Evolutionary conservation across 2,888 invertebrate genomes (phyloP).

Genomic region (Pomacea canaliculata): DNA sequence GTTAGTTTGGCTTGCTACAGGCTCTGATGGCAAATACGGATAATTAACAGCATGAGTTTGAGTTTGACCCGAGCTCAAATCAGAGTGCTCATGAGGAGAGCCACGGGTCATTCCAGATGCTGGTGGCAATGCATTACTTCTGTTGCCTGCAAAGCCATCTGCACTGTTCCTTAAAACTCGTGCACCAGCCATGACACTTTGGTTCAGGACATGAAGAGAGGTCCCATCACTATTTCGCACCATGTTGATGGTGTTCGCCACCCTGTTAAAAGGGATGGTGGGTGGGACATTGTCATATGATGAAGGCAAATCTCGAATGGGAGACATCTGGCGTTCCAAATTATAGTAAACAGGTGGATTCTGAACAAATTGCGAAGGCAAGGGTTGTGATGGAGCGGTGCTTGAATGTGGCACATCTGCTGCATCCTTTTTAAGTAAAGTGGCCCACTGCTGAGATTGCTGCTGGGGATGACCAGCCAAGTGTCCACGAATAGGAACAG

Average conservation of each 20-base stretch:
- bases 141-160: conserved; percentile 16
- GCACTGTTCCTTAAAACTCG: conserved; percentile 6
- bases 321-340: conserved; percentile 7
- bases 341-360: not conserved
- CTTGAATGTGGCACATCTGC: no score
- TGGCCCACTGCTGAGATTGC: no score
- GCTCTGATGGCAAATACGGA: not conserved
- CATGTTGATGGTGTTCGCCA: not conserved
- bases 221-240: not conserved
- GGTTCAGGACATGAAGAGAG: conserved; percentile 15
- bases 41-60: not conserved
- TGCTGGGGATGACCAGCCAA: no score
- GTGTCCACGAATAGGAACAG: no score
- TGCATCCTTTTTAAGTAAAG: no score
- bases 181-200: conserved; percentile 9
- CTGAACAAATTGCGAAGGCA: not conserved
- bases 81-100: conserved; percentile 15
- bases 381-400: not conserved
- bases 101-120: not conserved
- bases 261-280: not conserved
- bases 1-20: not conserved
- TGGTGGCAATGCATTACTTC: not conserved
- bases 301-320: not conserved
- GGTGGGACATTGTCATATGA: conserved; percentile 6
- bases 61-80: not conserved